Percentiles rank a stretch among this genome's conserved stretches.
phyloP scores from a whole-genome alignment of 2,797 vertebrate species.

The Artibeus lituratus region DNA sequence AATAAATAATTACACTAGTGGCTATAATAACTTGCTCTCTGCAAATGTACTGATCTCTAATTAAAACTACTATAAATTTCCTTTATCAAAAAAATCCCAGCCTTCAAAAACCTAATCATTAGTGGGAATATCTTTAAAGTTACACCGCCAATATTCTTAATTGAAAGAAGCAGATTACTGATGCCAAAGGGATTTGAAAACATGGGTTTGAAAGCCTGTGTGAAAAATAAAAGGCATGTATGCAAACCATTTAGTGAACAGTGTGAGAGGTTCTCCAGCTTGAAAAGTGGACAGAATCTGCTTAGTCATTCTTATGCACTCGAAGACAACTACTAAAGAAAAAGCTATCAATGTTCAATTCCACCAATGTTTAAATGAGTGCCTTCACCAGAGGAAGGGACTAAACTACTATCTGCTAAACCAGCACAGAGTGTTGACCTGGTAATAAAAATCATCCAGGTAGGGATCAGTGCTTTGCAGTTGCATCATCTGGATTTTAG shows the following conservation, averaged over 20 bases:
- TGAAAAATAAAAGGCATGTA: background rate
- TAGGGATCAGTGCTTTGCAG: conserved; percentile 97
- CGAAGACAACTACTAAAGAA: background rate
- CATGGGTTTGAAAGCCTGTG: background rate
- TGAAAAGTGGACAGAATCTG: background rate
- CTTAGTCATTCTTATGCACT: background rate
- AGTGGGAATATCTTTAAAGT: background rate
- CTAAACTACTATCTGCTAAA: background rate
- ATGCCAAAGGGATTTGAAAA: background rate
- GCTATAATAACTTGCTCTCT: background rate
- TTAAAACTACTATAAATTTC: background rate
- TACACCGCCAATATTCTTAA: background rate
- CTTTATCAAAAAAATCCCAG: background rate
- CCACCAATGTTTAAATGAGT: background rate
- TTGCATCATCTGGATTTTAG: conserved; percentile 99
- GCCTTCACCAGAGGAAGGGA: background rate
- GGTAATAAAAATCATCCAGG: conserved; percentile 98
- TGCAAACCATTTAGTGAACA: background rate
- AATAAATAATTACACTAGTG: background rate
- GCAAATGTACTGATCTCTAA: background rate
- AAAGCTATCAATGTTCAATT: background rate
- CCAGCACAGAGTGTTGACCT: conserved; percentile 82
- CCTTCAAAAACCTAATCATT: background rate
- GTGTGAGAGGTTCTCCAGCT: background rate
- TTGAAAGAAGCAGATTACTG: background rate